A percentile compares a stretch with the other conserved stretches of the same genome.
These are phyloP conservation scores for Tachysurus fulvidraco DNA, from an alignment of 2,113 vertebrate genomes.

Conservation along the genomic window DNA sequence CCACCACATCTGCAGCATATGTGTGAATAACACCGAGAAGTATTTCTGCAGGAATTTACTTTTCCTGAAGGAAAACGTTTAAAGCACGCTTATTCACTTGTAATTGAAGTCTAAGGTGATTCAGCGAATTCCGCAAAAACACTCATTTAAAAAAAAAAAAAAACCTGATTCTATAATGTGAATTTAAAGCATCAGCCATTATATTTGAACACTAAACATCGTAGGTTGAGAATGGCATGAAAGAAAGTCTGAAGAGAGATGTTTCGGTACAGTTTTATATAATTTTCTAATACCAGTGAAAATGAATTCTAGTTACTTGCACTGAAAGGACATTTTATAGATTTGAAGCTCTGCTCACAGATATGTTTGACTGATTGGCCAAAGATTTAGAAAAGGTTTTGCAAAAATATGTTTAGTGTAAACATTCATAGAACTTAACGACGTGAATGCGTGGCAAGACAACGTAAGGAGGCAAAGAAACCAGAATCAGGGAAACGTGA, in stretches of 20 bases:
- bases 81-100: background rate
- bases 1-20: background rate
- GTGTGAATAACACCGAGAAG: background rate
- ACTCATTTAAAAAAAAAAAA: background rate
- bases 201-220: background rate
- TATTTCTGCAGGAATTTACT: background rate
- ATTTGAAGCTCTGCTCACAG: background rate
- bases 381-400: background rate
- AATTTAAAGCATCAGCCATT: background rate
- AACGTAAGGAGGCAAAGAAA: background rate
- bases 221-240: background rate
- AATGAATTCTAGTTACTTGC: background rate
- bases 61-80: background rate
- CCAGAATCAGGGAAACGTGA: background rate
- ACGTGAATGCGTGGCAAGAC: background rate
- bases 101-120: background rate
- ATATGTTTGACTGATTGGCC: background rate
- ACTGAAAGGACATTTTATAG: background rate
- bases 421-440: background rate
- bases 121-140: background rate
- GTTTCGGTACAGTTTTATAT: background rate
- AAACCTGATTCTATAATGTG: background rate
- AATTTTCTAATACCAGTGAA: background rate
- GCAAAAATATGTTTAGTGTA: background rate
- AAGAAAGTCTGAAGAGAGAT: background rate